A percentile compares a stretch with the other conserved stretches of the same genome.
Conservation (phyloP, 2,797 vertebrate genomes). For the Sebastes diaconus region DNA sequence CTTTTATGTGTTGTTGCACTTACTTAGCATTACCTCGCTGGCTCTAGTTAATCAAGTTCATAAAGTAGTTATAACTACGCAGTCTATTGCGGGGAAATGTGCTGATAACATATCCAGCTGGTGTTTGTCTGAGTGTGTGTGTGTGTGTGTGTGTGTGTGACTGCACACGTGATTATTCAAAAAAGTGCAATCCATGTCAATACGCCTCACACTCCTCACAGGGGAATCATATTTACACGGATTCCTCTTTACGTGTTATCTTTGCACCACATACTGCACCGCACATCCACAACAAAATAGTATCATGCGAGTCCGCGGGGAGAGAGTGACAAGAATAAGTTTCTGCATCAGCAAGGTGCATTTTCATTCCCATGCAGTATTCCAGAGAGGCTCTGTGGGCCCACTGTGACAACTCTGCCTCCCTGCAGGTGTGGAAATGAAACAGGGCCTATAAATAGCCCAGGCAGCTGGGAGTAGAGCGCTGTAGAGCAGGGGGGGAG, state of each 20-base stretch:
- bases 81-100: slow-evolving; percentile 19
- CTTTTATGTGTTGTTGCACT: slow-evolving; percentile 56
- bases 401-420: slow-evolving; percentile 82
- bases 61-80: slow-evolving; percentile 6
- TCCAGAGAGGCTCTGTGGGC: slow-evolving; percentile 79
- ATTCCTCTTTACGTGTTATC: slow-evolving; percentile 58
- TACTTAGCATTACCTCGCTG: slow-evolving; percentile 33
- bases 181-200: slow-evolving; percentile 52
- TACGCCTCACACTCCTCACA: slow-evolving; percentile 43
- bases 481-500: slow-evolving; percentile 58
- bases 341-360: slow-evolving; percentile 83
- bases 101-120: slow-evolving; percentile 20
- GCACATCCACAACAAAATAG: slow-evolving; percentile 64
- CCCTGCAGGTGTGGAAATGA: slow-evolving; percentile 92
- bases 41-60: slow-evolving; percentile 38
- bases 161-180: slow-evolving; percentile 47
- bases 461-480: slow-evolving; percentile 88
- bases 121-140: background rate
- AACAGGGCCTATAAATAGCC: slow-evolving; percentile 91
- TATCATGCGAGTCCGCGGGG: slow-evolving; percentile 58
- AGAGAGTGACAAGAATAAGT: slow-evolving; percentile 78
- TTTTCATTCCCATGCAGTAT: slow-evolving; percentile 82
- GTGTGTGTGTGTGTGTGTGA: background rate
- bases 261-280: slow-evolving; percentile 56
- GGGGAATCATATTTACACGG: slow-evolving; percentile 58